Percentiles rank a stretch among this genome's conserved stretches.
These are phyloP conservation scores for Drosophila kanapiae DNA, from an alignment of 1,140 invertebrate genomes.

Conservation along the genomic window DNA sequence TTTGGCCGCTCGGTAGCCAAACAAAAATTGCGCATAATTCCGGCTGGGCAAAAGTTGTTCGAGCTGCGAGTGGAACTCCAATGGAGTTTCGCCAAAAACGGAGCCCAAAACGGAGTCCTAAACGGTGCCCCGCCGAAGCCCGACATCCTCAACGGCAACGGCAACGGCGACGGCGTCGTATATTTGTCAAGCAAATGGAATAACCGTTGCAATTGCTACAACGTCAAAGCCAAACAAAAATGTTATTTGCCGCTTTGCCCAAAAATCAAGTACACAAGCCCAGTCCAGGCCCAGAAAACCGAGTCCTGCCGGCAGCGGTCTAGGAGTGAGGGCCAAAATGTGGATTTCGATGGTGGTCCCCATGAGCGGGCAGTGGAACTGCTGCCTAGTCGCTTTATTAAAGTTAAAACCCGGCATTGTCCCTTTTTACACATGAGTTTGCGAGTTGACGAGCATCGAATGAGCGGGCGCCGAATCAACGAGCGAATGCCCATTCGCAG, in stretches of 20 bases:
- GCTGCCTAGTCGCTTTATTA: slow-evolving; percentile 75
- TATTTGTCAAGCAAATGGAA: slow-evolving; percentile 84
- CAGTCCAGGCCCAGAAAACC: slow-evolving; percentile 27
- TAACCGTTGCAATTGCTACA: slow-evolving; percentile 82
- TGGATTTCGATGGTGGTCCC: slow-evolving; percentile 47
- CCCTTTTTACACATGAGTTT: slow-evolving; percentile 78
- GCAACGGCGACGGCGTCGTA: slow-evolving; percentile 46
- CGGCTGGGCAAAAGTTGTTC: slow-evolving; percentile 63
- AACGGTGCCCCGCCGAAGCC: slow-evolving; percentile 43
- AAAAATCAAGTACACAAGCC: slow-evolving; percentile 82
- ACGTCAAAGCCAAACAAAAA: slow-evolving; percentile 83
- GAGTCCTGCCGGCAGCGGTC: slow-evolving; percentile 7
- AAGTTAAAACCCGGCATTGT: slow-evolving; percentile 79
- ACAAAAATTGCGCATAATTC: slow-evolving; percentile 81
- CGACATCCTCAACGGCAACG: slow-evolving; percentile 5
- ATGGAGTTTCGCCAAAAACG: neutral
- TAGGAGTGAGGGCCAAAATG: slow-evolving; percentile 19
- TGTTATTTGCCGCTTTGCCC: slow-evolving; percentile 83
- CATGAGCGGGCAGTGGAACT: neutral
- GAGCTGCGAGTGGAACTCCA: slow-evolving; percentile 28
- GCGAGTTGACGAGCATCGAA: slow-evolving; percentile 57
- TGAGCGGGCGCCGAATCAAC: slow-evolving; percentile 30
- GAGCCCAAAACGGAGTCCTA: slow-evolving; percentile 35
- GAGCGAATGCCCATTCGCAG: slow-evolving; percentile 34
- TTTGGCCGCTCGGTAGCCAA: slow-evolving; percentile 56